phyloP scores from a whole-genome alignment of 2,797 vertebrate species.

The Pogoniulus pusillus region DNA sequence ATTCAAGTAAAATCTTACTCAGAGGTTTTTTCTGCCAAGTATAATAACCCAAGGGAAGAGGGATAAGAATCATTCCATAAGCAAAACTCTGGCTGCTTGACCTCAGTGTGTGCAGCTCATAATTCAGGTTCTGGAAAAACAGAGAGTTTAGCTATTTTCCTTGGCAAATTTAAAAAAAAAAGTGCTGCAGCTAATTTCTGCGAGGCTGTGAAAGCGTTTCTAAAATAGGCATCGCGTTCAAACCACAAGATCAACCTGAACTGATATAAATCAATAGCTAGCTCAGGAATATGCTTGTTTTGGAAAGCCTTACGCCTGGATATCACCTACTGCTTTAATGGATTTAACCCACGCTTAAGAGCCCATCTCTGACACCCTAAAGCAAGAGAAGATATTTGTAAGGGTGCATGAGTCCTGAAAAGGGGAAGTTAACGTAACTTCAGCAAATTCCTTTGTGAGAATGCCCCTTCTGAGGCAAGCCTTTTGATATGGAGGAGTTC shows the following conservation, averaged over 20 bases:
- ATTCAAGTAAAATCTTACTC: slow-evolving; percentile 73
- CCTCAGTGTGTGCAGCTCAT: slow-evolving; percentile 68
- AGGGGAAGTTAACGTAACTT: not conserved
- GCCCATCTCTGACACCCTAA: slow-evolving; percentile 42
- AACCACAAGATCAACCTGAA: slow-evolving; percentile 71
- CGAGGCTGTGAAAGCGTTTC: slow-evolving; percentile 67
- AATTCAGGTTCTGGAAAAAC: slow-evolving; percentile 73
- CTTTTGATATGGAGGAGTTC: not conserved
- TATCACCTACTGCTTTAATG: slow-evolving; percentile 68
- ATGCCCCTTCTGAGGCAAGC: not conserved
- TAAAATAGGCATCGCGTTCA: slow-evolving; percentile 70
- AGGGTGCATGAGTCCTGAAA: fast-evolving
- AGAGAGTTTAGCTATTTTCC: slow-evolving; percentile 64
- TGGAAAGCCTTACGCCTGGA: slow-evolving; percentile 51
- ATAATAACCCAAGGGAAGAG: slow-evolving; percentile 71
- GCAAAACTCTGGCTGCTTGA: slow-evolving; percentile 65
- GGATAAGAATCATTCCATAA: slow-evolving; percentile 72
- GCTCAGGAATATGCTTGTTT: slow-evolving; percentile 62
- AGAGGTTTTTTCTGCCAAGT: slow-evolving; percentile 71
- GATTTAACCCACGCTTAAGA: slow-evolving; percentile 59
- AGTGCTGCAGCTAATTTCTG: slow-evolving; percentile 69
- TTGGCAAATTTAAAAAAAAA: slow-evolving; percentile 69
- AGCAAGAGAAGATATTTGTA: slow-evolving; percentile 32
- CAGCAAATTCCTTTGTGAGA: not conserved
- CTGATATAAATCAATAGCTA: slow-evolving; percentile 71